Percentiles rank a stretch among this genome's conserved stretches.
Conservation (phyloP, 2,888 invertebrate species). For the Dorcus hopei region DNA sequence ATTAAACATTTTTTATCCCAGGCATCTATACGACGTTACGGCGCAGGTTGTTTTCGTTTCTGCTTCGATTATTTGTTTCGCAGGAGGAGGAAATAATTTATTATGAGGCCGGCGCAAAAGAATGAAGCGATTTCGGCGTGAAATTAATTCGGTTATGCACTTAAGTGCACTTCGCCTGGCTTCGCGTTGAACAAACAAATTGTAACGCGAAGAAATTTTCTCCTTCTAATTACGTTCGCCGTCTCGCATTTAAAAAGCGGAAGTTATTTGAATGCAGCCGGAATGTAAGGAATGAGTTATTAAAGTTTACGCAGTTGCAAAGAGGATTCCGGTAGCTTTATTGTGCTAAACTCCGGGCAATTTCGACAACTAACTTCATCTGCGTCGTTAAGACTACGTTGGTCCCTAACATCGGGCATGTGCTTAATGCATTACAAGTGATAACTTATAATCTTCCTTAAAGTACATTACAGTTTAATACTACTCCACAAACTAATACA, state of each 20-base stretch:
- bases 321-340: slow-evolving; percentile 12
- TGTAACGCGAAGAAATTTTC: too few species aligned
- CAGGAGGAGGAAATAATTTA: too few species aligned
- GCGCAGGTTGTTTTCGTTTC: too few species aligned
- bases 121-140: too few species aligned
- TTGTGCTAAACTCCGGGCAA: slow-evolving; percentile 10
- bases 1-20: too few species aligned
- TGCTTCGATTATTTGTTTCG: too few species aligned
- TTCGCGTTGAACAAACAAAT: too few species aligned
- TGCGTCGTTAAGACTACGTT: slow-evolving; percentile 9
- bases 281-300: slow-evolving; percentile 5
- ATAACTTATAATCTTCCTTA: slow-evolving; percentile 11
- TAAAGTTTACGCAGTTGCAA: slow-evolving; percentile 7
- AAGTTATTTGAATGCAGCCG: slow-evolving; percentile 10
- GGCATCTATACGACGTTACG: too few species aligned
- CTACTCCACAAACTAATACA: slow-evolving; percentile 9
- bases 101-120: too few species aligned
- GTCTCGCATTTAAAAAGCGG: slow-evolving; percentile 9
- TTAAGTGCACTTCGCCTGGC: too few species aligned
- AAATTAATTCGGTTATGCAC: too few species aligned
- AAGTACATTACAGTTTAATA: slow-evolving; percentile 12
- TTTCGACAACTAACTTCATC: slow-evolving; percentile 15
- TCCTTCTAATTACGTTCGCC: not conserved
- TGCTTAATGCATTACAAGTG: slow-evolving; percentile 13
- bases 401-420: slow-evolving; percentile 8